Conservation (phyloP, 2,888 invertebrate genomes). For the Scaptodrosophila latifasciaeformis region DNA sequence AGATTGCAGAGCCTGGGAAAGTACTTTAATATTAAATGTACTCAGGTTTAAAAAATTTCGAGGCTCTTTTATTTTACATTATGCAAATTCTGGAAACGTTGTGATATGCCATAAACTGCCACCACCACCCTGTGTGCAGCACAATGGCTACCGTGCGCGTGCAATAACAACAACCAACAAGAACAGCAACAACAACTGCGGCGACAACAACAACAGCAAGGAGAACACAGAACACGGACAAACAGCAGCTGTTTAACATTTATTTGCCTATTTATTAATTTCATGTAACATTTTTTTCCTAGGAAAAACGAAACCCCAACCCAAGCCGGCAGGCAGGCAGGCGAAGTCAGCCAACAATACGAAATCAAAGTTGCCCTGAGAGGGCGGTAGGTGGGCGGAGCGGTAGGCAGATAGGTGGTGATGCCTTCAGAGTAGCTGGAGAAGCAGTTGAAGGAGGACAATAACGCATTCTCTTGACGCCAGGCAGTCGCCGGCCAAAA, state of each 20-base stretch:
- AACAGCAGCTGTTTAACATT: conserved; percentile 68
- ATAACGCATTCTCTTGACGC: conserved; percentile 65
- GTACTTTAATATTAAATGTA: too few relatives aligned
- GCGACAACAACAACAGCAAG: conserved; percentile 17
- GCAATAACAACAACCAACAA: conserved; percentile 43
- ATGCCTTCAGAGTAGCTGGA: conserved; percentile 3
- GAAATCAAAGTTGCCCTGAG: conserved; percentile 53
- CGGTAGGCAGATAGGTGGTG: background rate
- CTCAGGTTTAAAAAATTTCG: too few relatives aligned
- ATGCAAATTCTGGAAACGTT: conserved; percentile 45
- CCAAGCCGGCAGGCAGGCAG: background rate
- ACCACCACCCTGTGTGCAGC: conserved; percentile 66
- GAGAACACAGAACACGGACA: conserved; percentile 56
- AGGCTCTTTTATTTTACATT: conserved; percentile 35
- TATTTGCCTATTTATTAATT: conserved; percentile 68
- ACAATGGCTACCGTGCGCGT: conserved; percentile 67
- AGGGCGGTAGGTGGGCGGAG: background rate
- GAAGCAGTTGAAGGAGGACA: conserved; percentile 2
- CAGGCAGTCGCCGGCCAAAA: conserved; percentile 59
- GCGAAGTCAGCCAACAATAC: conserved; percentile 37
- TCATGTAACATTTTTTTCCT: conserved; percentile 69
- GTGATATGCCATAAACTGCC: conserved; percentile 21
- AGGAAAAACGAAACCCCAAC: conserved; percentile 40
- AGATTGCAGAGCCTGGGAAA: conserved; percentile 50
- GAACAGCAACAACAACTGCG: background rate